phyloP scores from a whole-genome alignment of 1,140 invertebrate genomes.

The Polypedilum vanderplanki region DNA sequence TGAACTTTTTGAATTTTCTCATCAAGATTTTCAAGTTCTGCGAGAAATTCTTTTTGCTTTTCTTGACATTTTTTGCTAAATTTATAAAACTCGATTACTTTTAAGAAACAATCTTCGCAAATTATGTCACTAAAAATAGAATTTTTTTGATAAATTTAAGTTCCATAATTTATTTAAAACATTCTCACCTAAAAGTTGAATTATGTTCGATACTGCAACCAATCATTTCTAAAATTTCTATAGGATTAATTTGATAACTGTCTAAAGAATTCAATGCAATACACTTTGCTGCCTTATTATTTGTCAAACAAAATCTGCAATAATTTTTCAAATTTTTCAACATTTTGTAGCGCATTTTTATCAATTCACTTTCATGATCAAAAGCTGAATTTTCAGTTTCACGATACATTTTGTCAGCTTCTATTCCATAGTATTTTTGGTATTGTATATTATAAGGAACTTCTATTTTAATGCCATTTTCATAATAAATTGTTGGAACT shows the following conservation, averaged over 20 bases:
- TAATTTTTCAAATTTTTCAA: neutral
- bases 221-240: neutral
- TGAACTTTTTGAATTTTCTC: neutral
- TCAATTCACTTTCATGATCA: neutral
- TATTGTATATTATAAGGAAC: neutral
- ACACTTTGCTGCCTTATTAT: neutral
- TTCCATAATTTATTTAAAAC: no score
- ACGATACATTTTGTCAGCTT: neutral
- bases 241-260: neutral
- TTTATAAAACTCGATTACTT: neutral
- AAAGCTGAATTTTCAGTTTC: neutral
- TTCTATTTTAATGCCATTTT: neutral
- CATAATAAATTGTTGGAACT: slow-evolving; percentile 13
- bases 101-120: neutral
- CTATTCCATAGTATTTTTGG: neutral
- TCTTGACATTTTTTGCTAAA: neutral
- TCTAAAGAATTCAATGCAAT: neutral
- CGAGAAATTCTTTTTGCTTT: neutral
- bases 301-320: neutral
- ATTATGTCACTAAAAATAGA: neutral
- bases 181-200: neutral
- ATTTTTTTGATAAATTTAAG: no score
- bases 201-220: neutral
- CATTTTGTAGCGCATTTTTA: neutral
- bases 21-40: neutral